phyloP scores from a whole-genome alignment of 2,888 invertebrate genomes.

The Hyposoter didymator region DNA sequence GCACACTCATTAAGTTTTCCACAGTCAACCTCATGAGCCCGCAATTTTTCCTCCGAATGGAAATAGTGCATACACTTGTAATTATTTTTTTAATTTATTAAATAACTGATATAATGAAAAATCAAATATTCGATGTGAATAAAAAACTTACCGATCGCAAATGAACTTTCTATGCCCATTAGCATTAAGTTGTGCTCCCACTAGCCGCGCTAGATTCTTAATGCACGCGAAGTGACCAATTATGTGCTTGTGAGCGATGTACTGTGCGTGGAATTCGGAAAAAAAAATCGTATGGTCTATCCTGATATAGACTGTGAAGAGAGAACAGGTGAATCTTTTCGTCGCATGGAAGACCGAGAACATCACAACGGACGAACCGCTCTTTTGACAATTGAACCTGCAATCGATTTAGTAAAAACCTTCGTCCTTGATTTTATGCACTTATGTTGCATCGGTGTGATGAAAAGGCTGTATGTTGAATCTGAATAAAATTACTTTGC shows the following conservation, averaged over 20 bases:
- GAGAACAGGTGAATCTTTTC: constrained; percentile 59
- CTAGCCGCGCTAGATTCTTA: too few species aligned
- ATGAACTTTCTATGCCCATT: not conserved
- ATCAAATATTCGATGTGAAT: too few species aligned
- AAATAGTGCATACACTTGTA: not conserved
- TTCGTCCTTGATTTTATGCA: constrained; percentile 66
- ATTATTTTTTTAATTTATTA: too few species aligned
- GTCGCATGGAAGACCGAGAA: constrained; percentile 52
- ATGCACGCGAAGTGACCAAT: too few species aligned
- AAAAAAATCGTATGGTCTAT: constrained; percentile 27
- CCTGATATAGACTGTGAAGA: not conserved
- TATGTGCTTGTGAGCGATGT: constrained; percentile 60
- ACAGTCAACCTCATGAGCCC: not conserved
- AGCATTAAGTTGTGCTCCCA: not conserved
- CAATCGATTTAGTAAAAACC: constrained; percentile 41
- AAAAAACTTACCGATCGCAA: not conserved
- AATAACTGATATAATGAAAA: too few species aligned
- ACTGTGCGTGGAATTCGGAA: constrained; percentile 26
- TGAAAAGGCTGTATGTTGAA: constrained; percentile 31
- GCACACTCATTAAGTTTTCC: not conserved
- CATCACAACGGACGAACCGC: constrained; percentile 56
- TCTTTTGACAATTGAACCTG: constrained; percentile 42
- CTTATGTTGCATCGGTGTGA: constrained; percentile 51
- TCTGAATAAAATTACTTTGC: too few species aligned
- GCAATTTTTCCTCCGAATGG: not conserved